Base-by-base conservation (phyloP, 2,113 vertebrate genomes). In the Sialia sialis region DNA sequence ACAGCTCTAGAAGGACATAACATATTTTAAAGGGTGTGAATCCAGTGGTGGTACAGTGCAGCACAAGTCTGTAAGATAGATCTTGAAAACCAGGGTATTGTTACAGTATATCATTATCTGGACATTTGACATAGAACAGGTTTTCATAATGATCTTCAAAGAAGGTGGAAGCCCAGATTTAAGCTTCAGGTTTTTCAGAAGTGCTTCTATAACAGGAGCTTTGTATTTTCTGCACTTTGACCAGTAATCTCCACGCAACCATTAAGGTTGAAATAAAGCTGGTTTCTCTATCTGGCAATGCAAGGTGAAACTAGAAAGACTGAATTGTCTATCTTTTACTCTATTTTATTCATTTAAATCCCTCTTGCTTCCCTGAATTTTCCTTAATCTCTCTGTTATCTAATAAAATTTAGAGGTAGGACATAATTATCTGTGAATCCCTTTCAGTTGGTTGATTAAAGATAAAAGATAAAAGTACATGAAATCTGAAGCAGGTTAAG, bases 71-170 rank as follows among this genome's bases (percentile, higher is more conserved):
- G 26, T 74, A 82, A 85, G 59, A 69, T 49, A 41, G 30, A 79
- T 90, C 93, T 89, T 91, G 89, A 88, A 95, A 93, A 93, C 87
- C 64, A 85, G 82, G 60, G 66, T 60, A 93, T 96, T 96, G 91
- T 96, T 92, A 90, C 54, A 78, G 38, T 83, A 56, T 93, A 60
- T 96, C 94, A 95, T 96, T 97, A 97, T 95, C 93, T 90, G 85
- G 94, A 94, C 96, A 66, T 91, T 96, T 96, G 94, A 96, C 94
- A 91, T 76, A 73, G 60, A 94, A 73, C 15, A 14, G 60, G 79
- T 97, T 97, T 97, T 97, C 94, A 96, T 92, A 95, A 96, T 89
- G 90, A 91, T 29, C 87, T 94, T 96, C 88, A 95, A 95, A 97
- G 72, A 78, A 94, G 88, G 95, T 96, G 78, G 84, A 96, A 96